Conservation (phyloP, 2,888 invertebrate genomes). For the Cheilosia pagana region DNA sequence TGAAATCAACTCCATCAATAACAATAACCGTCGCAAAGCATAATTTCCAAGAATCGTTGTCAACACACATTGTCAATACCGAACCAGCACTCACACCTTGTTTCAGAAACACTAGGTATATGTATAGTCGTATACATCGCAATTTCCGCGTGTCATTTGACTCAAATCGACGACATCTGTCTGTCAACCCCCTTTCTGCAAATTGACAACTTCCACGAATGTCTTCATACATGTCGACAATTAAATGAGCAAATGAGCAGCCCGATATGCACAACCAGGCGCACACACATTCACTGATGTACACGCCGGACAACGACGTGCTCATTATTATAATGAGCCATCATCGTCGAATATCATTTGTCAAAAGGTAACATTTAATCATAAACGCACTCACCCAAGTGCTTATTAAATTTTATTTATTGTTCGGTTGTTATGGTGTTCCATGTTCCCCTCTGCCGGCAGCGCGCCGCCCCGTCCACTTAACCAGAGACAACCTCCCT, state of each 20-base stretch:
- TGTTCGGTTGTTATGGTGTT: conserved; percentile 31
- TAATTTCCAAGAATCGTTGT: conserved; percentile 12
- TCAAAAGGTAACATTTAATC: conserved; percentile 60
- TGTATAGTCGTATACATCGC: background rate
- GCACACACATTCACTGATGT: background rate
- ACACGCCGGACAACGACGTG: conserved; percentile 32
- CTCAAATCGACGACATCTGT: conserved; percentile 35
- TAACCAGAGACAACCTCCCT: background rate
- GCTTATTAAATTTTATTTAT: conserved; percentile 64
- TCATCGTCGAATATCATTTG: conserved; percentile 57
- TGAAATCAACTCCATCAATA: background rate
- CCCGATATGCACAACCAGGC: conserved; percentile 23
- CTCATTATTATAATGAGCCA: conserved; percentile 60
- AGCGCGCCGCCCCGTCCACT: background rate
- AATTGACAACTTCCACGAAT: conserved; percentile 47
- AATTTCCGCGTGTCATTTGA: conserved; percentile 40
- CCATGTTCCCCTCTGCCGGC: background rate
- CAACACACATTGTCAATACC: background rate
- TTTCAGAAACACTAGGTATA: background rate
- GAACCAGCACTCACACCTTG: conserved; percentile 26
- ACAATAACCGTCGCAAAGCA: background rate
- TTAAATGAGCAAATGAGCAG: conserved; percentile 35
- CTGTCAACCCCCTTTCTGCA: conserved; percentile 18
- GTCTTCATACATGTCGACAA: conserved; percentile 27
- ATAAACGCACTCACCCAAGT: conserved; percentile 59